Base-by-base conservation (phyloP, 2,888 invertebrate species). In the Drosophila cyrtoloma region DNA sequence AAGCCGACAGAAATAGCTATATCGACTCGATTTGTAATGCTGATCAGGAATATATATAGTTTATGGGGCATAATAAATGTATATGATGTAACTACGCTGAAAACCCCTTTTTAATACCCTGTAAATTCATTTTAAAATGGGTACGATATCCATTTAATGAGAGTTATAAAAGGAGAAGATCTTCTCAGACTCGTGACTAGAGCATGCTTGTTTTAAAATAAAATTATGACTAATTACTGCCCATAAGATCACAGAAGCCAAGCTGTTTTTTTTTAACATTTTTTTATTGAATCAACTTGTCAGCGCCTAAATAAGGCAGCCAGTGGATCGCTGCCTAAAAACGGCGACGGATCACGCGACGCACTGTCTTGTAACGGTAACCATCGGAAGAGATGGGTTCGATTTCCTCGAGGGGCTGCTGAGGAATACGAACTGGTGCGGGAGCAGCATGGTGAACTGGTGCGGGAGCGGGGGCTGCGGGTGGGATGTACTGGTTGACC, bases 281-380 rank as follows among this genome's bases (percentile, higher is more conserved):
- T 56, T 75, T 71, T 75, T 68, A 83, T 83, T 63, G 56, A 70
- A 56, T 56, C 44, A 76, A 66, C 68, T 69, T 71, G 82, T 60
- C 47, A 50, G 66, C 63, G 77, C 53, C 52, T 14, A 3, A 16
- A 57, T 12, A 3, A 22, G 0, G 19, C n/a, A 22, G 51, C 32
- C 14, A 12, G 19, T 3, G 10, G 39, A 14, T 26, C 5, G 51
- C 44, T 10, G 22, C 35, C 82, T 90, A 92, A 44, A 71, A 50
- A 62, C 91, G 92, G 53, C 91, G 84, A 71, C 86, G 92, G 79
- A 87, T 71, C 65, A 92, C 86, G 35, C 91, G 90, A 47, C 91
- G 92, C 22, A 84, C 79, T 71, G 92, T 82, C 79, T 90, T 89
- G 86, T 91, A 92, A 57, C 82, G 92, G 80, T 91, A 92, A 30